Evolutionary conservation across 2,888 invertebrate species (phyloP).

Genomic region (Clivina fossor): DNA sequence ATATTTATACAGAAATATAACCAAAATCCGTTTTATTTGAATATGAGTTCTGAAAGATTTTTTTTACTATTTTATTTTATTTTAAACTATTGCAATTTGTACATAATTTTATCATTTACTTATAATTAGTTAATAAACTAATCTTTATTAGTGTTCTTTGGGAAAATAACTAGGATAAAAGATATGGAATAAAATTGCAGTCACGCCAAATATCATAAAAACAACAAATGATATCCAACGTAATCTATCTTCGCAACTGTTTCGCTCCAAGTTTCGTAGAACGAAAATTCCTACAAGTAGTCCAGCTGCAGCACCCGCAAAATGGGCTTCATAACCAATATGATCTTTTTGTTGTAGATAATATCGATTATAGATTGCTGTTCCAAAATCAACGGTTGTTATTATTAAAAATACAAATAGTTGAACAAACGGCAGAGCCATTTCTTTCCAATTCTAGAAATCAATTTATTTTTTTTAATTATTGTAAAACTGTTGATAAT

Average conservation of each 20-base stretch:
- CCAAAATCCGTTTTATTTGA: no score
- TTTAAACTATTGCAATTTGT: no score
- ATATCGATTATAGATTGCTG: conserved; percentile 85
- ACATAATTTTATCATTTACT: no score
- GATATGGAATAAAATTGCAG: conserved; percentile 73
- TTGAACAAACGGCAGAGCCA: conserved; percentile 77
- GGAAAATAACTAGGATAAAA: conserved; percentile 63
- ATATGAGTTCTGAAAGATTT: no score
- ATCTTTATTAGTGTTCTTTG: no score
- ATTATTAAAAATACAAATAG: conserved; percentile 75
- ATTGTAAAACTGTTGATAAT: not conserved
- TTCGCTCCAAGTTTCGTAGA: conserved; percentile 77
- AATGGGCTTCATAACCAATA: conserved; percentile 89
- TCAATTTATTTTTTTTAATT: conserved; percentile 13
- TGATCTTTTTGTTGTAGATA: conserved; percentile 65
- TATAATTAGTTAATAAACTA: no score
- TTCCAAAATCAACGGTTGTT: conserved; percentile 77
- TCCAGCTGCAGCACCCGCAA: conserved; percentile 88
- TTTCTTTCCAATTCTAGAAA: conserved; percentile 88
- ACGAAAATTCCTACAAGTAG: conserved; percentile 71
- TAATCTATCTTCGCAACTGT: conserved; percentile 76
- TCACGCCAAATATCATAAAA: conserved; percentile 70
- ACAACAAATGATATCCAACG: conserved; percentile 80
- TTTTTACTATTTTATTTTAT: no score
- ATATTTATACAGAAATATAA: no score